These are phyloP conservation scores for Borostomias antarcticus DNA, from an alignment of 2,797 vertebrate genomes.

Conservation along the genomic window DNA sequence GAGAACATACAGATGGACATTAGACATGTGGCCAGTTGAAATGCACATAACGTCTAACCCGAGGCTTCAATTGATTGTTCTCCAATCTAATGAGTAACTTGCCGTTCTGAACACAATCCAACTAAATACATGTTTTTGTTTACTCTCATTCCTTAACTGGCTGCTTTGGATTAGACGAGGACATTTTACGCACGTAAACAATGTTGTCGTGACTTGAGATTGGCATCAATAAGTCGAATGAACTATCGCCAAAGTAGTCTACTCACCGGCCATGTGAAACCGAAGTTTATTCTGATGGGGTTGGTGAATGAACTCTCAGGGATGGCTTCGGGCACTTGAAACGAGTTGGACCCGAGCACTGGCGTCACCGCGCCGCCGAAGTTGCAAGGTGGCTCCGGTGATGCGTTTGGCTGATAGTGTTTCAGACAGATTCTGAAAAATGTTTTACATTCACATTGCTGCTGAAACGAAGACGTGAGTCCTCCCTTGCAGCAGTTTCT, in stretches of 20 bases:
- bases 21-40: slow-evolving; percentile 57
- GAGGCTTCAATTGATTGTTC: slow-evolving; percentile 38
- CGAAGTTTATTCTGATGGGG: slow-evolving; percentile 91
- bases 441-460: slow-evolving; percentile 93
- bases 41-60: slow-evolving; percentile 55
- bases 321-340: slow-evolving; percentile 89
- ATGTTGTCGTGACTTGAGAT: slow-evolving; percentile 44
- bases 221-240: background rate
- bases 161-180: background rate
- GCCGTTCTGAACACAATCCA: slow-evolving; percentile 27
- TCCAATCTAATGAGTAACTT: slow-evolving; percentile 17
- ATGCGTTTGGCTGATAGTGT: slow-evolving; percentile 95
- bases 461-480: slow-evolving; percentile 71
- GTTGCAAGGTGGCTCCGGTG: slow-evolving; percentile 94
- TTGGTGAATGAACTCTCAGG: slow-evolving; percentile 88
- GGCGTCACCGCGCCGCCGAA: slow-evolving; percentile 92
- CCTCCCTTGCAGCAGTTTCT: slow-evolving; percentile 88
- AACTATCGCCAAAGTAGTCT: background rate
- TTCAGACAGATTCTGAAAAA: slow-evolving; percentile 97
- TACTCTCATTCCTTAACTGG: background rate
- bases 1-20: slow-evolving; percentile 58
- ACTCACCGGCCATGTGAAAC: slow-evolving; percentile 98
- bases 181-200: slow-evolving; percentile 50
- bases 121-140: slow-evolving; percentile 32
- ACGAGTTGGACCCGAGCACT: slow-evolving; percentile 91